A percentile compares a stretch with the other conserved stretches of the same genome.
These are phyloP conservation scores for Cardiocondyla obscurior DNA, from an alignment of 1,140 invertebrate species.

Conservation along the genomic window DNA sequence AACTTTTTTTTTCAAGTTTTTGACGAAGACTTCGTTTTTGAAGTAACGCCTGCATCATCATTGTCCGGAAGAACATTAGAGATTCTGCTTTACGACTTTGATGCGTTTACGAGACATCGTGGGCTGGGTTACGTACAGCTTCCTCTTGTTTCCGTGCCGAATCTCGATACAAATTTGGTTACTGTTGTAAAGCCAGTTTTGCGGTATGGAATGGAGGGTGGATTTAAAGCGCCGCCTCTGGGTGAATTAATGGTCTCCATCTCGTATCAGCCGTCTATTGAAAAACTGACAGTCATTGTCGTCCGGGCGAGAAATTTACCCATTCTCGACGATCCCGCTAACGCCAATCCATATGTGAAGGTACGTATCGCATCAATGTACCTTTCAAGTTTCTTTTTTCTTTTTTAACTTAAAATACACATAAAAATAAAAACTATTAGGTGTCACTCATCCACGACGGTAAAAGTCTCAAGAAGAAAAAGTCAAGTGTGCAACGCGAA, in stretches of 20 bases:
- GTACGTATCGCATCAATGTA: conserved; percentile 70
- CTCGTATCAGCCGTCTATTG: conserved; percentile 91
- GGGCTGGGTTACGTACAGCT: conserved; percentile 85
- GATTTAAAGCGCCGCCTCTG: conserved; percentile 81
- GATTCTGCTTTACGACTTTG: conserved; percentile 87
- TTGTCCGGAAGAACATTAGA: conserved; percentile 84
- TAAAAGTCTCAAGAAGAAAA: conserved; percentile 93
- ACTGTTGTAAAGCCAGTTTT: conserved; percentile 71
- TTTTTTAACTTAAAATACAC: too few relatives aligned
- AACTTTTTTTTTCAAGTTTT: conserved; percentile 83
- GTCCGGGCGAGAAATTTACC: conserved; percentile 92
- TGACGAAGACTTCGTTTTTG: conserved; percentile 89
- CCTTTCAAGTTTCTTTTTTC: not conserved
- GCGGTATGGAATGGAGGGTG: conserved; percentile 71
- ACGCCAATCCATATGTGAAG: conserved; percentile 93
- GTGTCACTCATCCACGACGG: conserved; percentile 90
- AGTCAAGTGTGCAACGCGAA: conserved; percentile 93
- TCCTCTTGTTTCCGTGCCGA: conserved; percentile 81
- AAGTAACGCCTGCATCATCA: conserved; percentile 85
- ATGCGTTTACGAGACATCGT: conserved; percentile 87
- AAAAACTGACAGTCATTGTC: conserved; percentile 91
- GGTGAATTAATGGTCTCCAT: conserved; percentile 93
- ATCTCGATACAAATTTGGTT: conserved; percentile 74
- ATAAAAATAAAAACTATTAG: conserved; percentile 48
- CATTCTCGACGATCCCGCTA: conserved; percentile 84